These are phyloP conservation scores for Unio delphinus DNA, from an alignment of 2,888 invertebrate genomes.

Conservation along the genomic window DNA sequence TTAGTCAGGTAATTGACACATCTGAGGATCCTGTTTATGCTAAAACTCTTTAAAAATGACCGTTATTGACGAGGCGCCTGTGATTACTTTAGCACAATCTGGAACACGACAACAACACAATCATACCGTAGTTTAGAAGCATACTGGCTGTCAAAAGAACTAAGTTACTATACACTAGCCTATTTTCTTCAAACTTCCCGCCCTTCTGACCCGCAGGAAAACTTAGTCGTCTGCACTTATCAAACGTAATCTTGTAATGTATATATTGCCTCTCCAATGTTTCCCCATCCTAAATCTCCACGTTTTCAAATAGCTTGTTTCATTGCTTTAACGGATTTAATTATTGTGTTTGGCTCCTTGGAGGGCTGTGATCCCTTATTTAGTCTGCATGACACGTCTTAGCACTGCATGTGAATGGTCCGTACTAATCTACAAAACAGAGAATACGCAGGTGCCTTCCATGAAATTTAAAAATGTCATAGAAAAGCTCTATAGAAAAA, in stretches of 20 bases:
- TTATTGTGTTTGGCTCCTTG: not conserved
- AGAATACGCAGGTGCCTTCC: no score
- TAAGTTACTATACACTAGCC: not conserved
- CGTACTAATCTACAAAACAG: no score
- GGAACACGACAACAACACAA: not conserved
- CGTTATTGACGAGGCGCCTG: not conserved
- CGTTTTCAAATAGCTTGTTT: not conserved
- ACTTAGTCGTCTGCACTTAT: not conserved
- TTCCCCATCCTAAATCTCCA: no score
- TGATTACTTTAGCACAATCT: not conserved
- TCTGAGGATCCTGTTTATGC: no score
- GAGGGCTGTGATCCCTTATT: not conserved
- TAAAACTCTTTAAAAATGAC: no score
- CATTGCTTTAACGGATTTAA: not conserved
- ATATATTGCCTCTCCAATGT: no score
- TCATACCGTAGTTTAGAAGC: slow-evolving; percentile 1
- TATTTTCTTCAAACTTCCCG: not conserved
- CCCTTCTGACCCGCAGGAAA: not conserved
- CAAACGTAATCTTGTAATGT: no score
- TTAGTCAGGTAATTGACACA: no score
- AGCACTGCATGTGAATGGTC: no score
- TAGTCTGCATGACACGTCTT: not conserved
- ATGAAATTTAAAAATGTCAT: no score
- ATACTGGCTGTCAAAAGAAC: not conserved
- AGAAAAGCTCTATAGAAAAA: no score